Base-by-base conservation (phyloP, 2,797 vertebrate species). In the Dromococcyx pavoninus region DNA sequence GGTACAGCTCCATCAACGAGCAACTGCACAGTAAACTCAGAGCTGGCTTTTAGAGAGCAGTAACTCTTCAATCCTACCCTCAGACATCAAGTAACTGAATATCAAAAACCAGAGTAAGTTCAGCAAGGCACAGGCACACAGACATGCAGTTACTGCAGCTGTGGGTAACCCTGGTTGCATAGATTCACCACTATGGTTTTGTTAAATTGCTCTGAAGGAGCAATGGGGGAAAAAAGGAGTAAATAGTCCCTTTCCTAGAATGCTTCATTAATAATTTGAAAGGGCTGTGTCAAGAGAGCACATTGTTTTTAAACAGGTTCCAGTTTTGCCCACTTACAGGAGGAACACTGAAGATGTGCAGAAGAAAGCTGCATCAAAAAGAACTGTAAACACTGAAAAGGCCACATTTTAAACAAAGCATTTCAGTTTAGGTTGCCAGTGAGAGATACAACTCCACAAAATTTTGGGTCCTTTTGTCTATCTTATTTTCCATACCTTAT, bases 51-150 rank as follows among this genome's bases (percentile, higher is more conserved):
- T 7, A 44, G 60, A 46, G 39, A 16, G 35, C 23, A 43, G 54
- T 3, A 60, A n/a, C 41, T 14, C 72, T 32, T 62, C 62, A 85
- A 25, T 15, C 61, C 58, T 11, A 18, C 21, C 33, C 9, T 1
- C 24, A 74, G 24, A 88, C 15, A 80, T 2, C 46, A 81, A 91
- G 27, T 35, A 86, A 94, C 13, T 11, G 24, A 92, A 22, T 13
- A 32, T 25, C 17, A 43, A 57, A 62, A 53, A 43, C 16, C 12
- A 17, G 39, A 80, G 16, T 10, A 44, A 74, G 56, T 57, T 64
- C 76, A 78, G 78, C 54, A 48, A 88, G 76, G 58, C 86, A 81
- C 95, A 94, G 94, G 95, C 94, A 95, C 96, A 50, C 75, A 77
- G 46, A 48, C 51, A 85, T n/a, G 25, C 28, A 67, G 93, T 53